These are phyloP conservation scores for Cyclura pinguis DNA, from an alignment of 2,797 vertebrate genomes.

Conservation along the genomic window DNA sequence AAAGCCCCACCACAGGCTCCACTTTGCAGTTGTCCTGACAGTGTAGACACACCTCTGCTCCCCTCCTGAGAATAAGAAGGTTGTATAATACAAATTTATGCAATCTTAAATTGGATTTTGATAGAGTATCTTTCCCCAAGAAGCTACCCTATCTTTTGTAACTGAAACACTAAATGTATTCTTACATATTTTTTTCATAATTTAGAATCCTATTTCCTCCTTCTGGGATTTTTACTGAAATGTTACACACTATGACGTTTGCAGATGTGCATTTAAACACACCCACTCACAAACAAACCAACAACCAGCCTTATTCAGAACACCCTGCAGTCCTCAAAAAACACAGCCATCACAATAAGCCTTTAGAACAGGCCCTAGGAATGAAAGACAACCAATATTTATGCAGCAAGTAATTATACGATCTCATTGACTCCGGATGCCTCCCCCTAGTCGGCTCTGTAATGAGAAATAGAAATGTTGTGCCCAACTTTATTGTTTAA, in stretches of 20 bases:
- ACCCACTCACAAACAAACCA: neutral
- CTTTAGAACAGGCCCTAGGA: neutral
- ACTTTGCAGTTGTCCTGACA: too few relatives aligned
- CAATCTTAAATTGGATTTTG: too few relatives aligned
- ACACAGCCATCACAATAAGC: neutral
- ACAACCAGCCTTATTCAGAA: neutral
- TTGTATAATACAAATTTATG: too few relatives aligned
- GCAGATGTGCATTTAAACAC: too few relatives aligned
- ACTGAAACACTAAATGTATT: neutral
- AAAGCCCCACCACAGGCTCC: too few relatives aligned
- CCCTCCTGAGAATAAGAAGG: too few relatives aligned
- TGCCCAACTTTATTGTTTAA: neutral
- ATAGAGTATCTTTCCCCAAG: too few relatives aligned
- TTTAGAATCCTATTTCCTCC: neutral
- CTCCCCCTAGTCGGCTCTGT: neutral
- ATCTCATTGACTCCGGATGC: neutral
- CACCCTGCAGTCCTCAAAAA: slow-evolving; percentile 18
- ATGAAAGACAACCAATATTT: slow-evolving; percentile 33
- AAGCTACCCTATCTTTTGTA: neutral
- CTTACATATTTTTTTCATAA: too few relatives aligned
- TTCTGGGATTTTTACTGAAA: neutral
- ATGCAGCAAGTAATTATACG: slow-evolving; percentile 53
- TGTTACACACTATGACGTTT: neutral
- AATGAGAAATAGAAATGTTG: slow-evolving; percentile 4
- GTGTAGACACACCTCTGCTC: too few relatives aligned